Evolutionary conservation across 2,113 vertebrate genomes (phyloP), one percentile per base, ranked within the genome.

Genomic region (Malurus alboscapulatus): DNA sequence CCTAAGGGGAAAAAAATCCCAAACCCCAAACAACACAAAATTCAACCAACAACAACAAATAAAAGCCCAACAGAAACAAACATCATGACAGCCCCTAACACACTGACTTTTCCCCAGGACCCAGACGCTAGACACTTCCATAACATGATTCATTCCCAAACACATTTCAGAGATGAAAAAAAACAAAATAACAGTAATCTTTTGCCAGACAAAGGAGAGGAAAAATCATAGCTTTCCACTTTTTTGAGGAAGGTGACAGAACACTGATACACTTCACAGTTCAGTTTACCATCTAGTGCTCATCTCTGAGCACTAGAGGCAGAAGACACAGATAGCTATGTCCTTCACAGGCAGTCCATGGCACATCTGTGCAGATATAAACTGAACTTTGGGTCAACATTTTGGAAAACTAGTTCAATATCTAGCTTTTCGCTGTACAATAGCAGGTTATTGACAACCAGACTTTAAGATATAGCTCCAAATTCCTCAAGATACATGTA

Each of bases 21-120:
- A n/a, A 73, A 19, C 9, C 26, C 48, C 9, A 40, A 84, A 66
- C 9, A 65, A 16, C 12, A 75, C 12, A 42, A 74, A 57, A 42
- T 8, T 1, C 12, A 24, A 66, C 19, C 25, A 65, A 84, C 25
- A 57, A 21, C 21, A 88, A 25, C 21, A 42, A 50, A 66, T 38
- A 22, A 9, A 72, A 25, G 2, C 1, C 4, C 38, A 50, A 16
- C 4, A 12, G 58, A 71, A 81, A 8, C 12, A 78, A 66, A n/a
- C 3, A 71, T 24, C 10, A 61, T 1, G 2, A 18, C 16, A 44
- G 6, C 1, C 4, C 9, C 4, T 11, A 42, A 13, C 1, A 7
- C 17, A 40, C 0, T 30, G 15, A 18, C 15, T 58, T 71, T 40
- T 32, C 24, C 30, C 7, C 10, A 72, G 20, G 20, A 50, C 22